Evolutionary conservation across 2,113 vertebrate species (phyloP), one percentile per base, ranked within the genome.

Genomic region (Oncorhynchus clarkii): DNA sequence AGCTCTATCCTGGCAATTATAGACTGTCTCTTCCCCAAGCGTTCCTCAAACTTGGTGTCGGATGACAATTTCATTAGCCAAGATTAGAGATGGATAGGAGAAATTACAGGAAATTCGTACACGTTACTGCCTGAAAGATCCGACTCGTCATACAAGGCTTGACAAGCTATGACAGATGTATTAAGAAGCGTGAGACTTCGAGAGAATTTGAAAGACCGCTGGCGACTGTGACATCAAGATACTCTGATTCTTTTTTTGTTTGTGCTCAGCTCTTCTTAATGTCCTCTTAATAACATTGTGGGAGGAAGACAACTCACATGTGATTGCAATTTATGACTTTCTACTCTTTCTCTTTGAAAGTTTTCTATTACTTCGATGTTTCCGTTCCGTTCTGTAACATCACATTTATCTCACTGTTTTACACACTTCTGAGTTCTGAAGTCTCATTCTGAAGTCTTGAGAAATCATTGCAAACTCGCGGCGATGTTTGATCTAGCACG

Each of bases 31-130:
- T 86, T 90, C 80, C 81, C 69, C 75, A 34, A 84, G 86, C 65
- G 54, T 73, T 83, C 85, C 76, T 84, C 85, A 85, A 87, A 87
- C 81, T 72, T 75, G 65, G 78, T 86, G 86, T 92, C 88, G 83
- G 87, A 89, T 89, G 88, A 91, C 89, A 90, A 87, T 92, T 93
- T 92, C 86, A 93, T 94, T 93, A 91, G 89, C 86, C 77, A 82
- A 91, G 89, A 93, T 92, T 86, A 91, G 80, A 88, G 74, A 80
- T 74, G 74, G 88, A 90, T 80, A 87, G 87, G 54, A 79, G 84
- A 86, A 89, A 90, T 90, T 85, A 88, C 75, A 84, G 81, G 74
- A 81, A 79, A 83, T 89, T 90, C 88, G 92, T 90, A 78, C 73
- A 80, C 87, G 85, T 88, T 87, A 78, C 82, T 84, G 88, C 82